Evolutionary conservation across 23 tunicate species (phyloP).

Genomic region (Oikopleura vanhoeffeni): DNA sequence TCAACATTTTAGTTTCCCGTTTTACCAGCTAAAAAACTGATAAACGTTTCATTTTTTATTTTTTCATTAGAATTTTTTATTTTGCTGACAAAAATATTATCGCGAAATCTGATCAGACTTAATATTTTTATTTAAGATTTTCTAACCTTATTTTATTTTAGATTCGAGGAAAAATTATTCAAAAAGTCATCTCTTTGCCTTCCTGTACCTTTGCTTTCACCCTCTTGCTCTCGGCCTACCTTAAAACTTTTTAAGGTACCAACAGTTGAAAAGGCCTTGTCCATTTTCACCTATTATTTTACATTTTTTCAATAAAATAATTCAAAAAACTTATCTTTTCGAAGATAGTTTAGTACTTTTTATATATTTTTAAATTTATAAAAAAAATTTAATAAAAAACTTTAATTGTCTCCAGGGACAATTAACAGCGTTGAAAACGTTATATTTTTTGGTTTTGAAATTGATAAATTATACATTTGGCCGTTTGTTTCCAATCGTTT

Average conservation of each 20-base stretch:
- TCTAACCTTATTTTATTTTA: not conserved
- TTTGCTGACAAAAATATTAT: too few species aligned
- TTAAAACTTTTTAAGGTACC: not conserved
- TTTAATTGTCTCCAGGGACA: not conserved
- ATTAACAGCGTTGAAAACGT: not conserved
- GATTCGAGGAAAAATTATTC: not conserved
- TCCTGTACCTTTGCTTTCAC: not conserved
- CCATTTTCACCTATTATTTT: conserved; percentile 3
- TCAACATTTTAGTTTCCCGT: too few species aligned
- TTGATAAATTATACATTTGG: not conserved
- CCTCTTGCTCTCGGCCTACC: not conserved
- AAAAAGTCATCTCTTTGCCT: not conserved
- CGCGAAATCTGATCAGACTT: too few species aligned
- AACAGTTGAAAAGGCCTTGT: not conserved
- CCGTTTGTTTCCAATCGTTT: not conserved
- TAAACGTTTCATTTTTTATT: too few species aligned
- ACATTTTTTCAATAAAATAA: too few species aligned
- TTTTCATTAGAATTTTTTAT: too few species aligned
- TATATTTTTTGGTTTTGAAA: not conserved
- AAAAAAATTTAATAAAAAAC: not conserved
- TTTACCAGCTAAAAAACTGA: too few species aligned
- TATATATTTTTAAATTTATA: not conserved
- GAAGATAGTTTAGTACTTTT: too few species aligned
- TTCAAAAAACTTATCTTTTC: not conserved
- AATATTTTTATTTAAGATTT: not conserved